Percentiles rank a stretch among this genome's conserved stretches.
Conservation (phyloP, 2,113 vertebrate genomes). For the Xenopus tropicalis region DNA sequence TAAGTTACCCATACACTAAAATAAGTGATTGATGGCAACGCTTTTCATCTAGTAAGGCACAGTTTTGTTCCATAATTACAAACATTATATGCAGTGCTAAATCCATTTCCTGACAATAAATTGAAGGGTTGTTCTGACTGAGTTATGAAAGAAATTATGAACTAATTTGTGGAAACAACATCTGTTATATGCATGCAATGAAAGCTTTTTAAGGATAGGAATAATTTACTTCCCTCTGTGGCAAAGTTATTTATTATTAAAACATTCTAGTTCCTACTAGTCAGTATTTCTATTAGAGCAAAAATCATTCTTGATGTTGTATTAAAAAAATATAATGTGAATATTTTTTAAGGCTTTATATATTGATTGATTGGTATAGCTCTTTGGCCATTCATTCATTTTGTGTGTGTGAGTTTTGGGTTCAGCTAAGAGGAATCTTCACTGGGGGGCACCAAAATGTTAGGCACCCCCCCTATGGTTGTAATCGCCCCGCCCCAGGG, state of each 20-base stretch:
- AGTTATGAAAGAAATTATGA: slow-evolving; percentile 70
- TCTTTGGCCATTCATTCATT: too few relatives aligned
- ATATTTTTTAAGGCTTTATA: too few relatives aligned
- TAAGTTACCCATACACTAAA: slow-evolving; percentile 59
- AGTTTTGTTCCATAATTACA: slow-evolving; percentile 66
- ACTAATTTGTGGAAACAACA: slow-evolving; percentile 67
- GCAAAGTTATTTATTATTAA: slow-evolving; percentile 55
- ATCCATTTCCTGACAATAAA: slow-evolving; percentile 62
- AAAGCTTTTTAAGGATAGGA: slow-evolving; percentile 49
- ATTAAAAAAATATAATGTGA: too few relatives aligned
- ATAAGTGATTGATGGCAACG: slow-evolving; percentile 54
- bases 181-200: slow-evolving; percentile 55
- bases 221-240: slow-evolving; percentile 55
- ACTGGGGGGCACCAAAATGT: too few relatives aligned
- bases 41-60: slow-evolving; percentile 60
- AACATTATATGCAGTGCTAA: slow-evolving; percentile 58
- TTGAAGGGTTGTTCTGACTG: slow-evolving; percentile 65
- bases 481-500: too few relatives aligned
- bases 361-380: too few relatives aligned
- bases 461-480: too few relatives aligned
- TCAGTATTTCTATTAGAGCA: background rate
- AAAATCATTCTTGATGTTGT: too few relatives aligned
- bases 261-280: slow-evolving; percentile 12
- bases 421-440: too few relatives aligned
- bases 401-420: too few relatives aligned